These are phyloP conservation scores for Rhopalosiphum maidis DNA, from an alignment of 1,140 invertebrate genomes.

Conservation along the genomic window DNA sequence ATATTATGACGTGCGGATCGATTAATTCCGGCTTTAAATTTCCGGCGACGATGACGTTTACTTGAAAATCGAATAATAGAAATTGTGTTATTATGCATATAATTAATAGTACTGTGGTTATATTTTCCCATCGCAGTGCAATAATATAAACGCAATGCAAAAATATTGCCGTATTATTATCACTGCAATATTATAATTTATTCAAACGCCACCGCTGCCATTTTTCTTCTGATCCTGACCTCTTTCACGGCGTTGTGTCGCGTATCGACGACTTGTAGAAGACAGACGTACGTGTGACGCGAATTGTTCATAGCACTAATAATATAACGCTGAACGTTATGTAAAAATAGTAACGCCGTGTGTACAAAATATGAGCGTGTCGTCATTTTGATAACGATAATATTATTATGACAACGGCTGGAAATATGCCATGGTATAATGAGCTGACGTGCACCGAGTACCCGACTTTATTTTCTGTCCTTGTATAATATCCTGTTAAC, in stretches of 20 bases:
- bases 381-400: neutral
- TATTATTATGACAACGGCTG: neutral
- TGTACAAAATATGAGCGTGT: neutral
- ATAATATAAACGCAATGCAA: neutral
- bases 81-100: neutral
- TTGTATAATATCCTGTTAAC: neutral
- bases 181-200: neutral
- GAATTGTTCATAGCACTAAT: neutral
- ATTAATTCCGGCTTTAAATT: neutral
- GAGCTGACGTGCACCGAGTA: neutral
- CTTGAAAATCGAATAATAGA: neutral
- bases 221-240: neutral
- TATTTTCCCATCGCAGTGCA: neutral
- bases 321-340: neutral
- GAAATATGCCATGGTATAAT: neutral
- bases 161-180: neutral
- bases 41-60: neutral
- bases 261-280: neutral
- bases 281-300: neutral
- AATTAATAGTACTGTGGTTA: neutral
- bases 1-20: too few relatives aligned
- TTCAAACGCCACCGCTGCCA: neutral
- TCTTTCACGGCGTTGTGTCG: neutral
- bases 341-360: neutral
- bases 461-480: neutral